phyloP scores from a whole-genome alignment of 2,888 invertebrate genomes.

The Clitarchus hookeri region DNA sequence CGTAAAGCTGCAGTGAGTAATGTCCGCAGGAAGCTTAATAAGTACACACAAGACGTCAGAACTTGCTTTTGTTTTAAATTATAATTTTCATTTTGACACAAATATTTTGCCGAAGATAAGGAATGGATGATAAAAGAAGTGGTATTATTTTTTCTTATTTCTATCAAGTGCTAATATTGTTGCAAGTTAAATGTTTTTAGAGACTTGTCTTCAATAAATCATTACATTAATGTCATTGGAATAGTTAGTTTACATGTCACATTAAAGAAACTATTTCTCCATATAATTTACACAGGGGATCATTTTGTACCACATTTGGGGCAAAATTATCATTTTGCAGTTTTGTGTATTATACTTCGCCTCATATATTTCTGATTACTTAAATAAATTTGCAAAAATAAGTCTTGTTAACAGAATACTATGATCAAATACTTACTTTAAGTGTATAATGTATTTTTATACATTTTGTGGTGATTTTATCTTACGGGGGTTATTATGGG shows the following conservation, averaged over 20 bases:
- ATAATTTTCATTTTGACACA: background rate
- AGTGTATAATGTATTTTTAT: too few relatives aligned
- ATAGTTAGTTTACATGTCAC: background rate
- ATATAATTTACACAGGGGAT: background rate
- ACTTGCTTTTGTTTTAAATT: background rate
- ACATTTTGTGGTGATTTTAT: too few relatives aligned
- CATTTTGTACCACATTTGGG: background rate
- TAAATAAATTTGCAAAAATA: background rate
- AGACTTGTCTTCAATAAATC: background rate
- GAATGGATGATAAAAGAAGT: too few relatives aligned
- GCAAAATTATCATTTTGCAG: background rate
- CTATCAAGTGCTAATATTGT: too few relatives aligned
- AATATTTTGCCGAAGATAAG: background rate
- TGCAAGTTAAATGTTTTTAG: background rate
- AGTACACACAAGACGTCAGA: background rate
- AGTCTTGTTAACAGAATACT: too few relatives aligned
- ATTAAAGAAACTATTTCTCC: background rate
- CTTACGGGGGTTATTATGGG: too few relatives aligned
- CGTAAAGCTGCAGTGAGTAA: background rate
- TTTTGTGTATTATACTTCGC: background rate
- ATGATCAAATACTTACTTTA: too few relatives aligned
- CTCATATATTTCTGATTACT: background rate
- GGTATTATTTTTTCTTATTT: too few relatives aligned
- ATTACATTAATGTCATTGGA: background rate
- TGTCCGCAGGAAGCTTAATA: background rate